Conservation (phyloP, 2,113 vertebrate species). For the Menidia beryllina region DNA sequence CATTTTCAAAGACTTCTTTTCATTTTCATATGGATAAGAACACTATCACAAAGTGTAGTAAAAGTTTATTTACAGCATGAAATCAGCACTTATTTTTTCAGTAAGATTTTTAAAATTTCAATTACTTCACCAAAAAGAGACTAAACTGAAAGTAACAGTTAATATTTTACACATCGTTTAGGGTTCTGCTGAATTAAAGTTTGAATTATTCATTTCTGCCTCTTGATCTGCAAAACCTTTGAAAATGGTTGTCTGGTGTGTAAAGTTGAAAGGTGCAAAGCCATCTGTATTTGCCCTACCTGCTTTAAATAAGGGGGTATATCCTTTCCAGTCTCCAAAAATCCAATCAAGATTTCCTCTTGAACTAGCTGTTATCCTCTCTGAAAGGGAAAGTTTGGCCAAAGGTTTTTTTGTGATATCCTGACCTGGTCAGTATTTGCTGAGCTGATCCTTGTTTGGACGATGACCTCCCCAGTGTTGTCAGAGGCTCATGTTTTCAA, state of each 20-base stretch:
- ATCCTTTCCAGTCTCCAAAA: conserved; percentile 86
- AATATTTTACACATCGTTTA: background rate
- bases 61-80: too few species aligned
- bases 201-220: conserved; percentile 70
- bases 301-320: conserved; percentile 87
- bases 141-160: background rate
- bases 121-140: background rate
- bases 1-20: too few species aligned
- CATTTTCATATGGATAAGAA: background rate
- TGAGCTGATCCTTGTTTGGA: conserved; percentile 84
- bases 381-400: conserved; percentile 70
- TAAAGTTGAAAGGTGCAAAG: conserved; percentile 76
- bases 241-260: conserved; percentile 78
- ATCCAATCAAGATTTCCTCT: conserved; percentile 84
- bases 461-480: conserved; percentile 83
- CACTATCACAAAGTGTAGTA: background rate
- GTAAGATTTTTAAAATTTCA: background rate
- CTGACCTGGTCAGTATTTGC: conserved; percentile 82
- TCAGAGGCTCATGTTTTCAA: conserved; percentile 90
- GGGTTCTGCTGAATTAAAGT: conserved; percentile 76
- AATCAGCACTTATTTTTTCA: too few species aligned
- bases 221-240: conserved; percentile 74
- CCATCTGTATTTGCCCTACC: conserved; percentile 89
- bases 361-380: conserved; percentile 71
- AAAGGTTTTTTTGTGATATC: conserved; percentile 81